Base-by-base conservation (phyloP, 2,113 vertebrate genomes). In the Proterorhinus semilunaris region DNA sequence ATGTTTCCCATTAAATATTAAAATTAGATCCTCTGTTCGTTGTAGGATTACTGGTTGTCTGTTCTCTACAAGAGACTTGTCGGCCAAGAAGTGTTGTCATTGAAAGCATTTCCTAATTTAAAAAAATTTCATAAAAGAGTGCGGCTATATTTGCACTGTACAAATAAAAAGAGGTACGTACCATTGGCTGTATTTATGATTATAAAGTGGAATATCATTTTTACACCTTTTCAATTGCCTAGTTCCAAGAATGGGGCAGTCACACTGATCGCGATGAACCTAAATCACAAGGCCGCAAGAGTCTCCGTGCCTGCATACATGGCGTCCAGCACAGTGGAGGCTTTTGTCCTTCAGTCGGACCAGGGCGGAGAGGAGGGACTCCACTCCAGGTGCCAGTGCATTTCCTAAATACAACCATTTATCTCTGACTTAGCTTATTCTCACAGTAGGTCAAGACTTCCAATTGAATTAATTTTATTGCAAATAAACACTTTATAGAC, bases 11-110 rank as follows among this genome's bases (percentile, higher is more conserved):
- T 44, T 16, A 1, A 10, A n/a, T 15, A 61, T 45, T 13, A 13
- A 42, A 7, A n/a, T 17, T 16, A 17, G 16, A 62, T 21, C 7
- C n/a, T 10, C 4, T 63, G 15, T 48, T 10, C 44, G 15, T 10
- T 66, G 5, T 7, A 97, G 97, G 97, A 99, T 83, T 99, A 97
- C 15, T 99, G 98, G 98, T 87, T 99, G 0, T 98, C 97, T 0
- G 82, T 99, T 46, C 86, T 99, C 36, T 95, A 96, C 79, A 99
- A 98, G 92, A 92, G 90, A 27, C 91, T 99, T 7, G 95, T 98
- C 9, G 97, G 97, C 53, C 90, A 87, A 43, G 93, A 89, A 45
- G 97, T 99, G 58, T 75, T 99, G 69, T 83, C 76, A 7, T 82
- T 89, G 0, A 9, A 64, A 9, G 77, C 90, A 0, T 27, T 65